Percentiles rank a stretch among this genome's conserved stretches.
phyloP scores from a whole-genome alignment of 2,797 vertebrate species.

The Takifugu rubripes region DNA sequence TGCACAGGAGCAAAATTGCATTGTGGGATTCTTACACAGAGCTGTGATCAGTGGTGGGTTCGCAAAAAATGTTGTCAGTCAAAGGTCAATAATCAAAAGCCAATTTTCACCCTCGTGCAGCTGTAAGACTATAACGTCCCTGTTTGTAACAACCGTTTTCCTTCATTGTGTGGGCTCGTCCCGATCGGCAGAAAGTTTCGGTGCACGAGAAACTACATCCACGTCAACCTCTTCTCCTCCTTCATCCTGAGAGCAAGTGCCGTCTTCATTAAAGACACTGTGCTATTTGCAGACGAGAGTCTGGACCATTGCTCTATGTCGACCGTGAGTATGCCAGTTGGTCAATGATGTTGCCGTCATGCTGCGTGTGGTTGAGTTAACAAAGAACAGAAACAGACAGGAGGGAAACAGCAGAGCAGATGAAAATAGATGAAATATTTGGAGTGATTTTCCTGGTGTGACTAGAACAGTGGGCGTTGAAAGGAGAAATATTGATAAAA shows the following conservation, averaged over 20 bases:
- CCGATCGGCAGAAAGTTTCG: slow-evolving; percentile 80
- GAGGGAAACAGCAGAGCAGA: background rate
- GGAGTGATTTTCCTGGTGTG: too few species aligned
- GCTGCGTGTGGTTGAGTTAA: slow-evolving; percentile 26
- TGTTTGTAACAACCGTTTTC: background rate
- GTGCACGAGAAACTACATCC: slow-evolving; percentile 91
- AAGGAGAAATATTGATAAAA: background rate
- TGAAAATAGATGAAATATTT: too few species aligned
- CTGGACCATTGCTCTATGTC: slow-evolving; percentile 87
- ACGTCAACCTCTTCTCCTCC: slow-evolving; percentile 88
- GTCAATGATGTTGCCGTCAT: slow-evolving; percentile 2
- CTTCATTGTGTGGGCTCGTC: background rate
- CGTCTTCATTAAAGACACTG: slow-evolving; percentile 86
- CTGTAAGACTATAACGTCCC: too few species aligned
- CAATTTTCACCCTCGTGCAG: background rate
- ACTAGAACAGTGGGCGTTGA: background rate
- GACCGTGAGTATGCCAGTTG: slow-evolving; percentile 70
- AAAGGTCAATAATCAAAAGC: too few species aligned
- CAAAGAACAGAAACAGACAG: slow-evolving; percentile 5
- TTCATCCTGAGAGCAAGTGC: slow-evolving; percentile 85
- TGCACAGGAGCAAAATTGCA: too few species aligned
- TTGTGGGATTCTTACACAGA: too few species aligned
- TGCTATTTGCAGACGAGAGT: slow-evolving; percentile 86
- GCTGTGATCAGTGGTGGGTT: too few species aligned
- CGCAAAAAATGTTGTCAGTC: too few species aligned